Evolutionary conservation across 2,113 vertebrate species (phyloP).

Genomic region (Pangasianodon gigas): DNA sequence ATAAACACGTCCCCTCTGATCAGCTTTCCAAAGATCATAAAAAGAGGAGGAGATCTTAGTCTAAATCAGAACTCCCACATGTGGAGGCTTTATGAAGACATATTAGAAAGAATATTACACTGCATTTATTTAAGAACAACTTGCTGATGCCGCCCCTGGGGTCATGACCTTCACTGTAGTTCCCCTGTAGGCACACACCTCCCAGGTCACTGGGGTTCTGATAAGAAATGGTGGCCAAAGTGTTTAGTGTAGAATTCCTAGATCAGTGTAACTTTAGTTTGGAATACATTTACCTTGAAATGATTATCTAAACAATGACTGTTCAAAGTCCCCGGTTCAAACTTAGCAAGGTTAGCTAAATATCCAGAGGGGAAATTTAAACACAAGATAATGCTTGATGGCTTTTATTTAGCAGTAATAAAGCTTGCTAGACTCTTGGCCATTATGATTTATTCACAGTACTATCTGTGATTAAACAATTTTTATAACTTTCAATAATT

Average conservation of each 20-base stretch:
- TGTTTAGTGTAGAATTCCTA: not conserved
- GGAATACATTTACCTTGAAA: not conserved
- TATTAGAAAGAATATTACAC: not conserved
- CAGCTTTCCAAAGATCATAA: not conserved
- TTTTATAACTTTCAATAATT: not conserved
- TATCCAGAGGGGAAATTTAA: not conserved
- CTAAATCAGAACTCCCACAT: conserved; percentile 4
- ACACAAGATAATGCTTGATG: not conserved
- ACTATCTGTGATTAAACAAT: no score
- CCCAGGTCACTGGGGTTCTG: not conserved
- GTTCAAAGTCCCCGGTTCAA: not conserved
- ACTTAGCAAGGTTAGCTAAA: not conserved
- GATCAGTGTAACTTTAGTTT: not conserved
- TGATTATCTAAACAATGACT: not conserved
- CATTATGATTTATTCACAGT: not conserved
- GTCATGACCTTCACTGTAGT: not conserved
- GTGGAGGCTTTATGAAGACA: not conserved
- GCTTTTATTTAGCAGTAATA: not conserved
- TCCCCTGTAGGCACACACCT: not conserved
- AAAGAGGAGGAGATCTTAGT: not conserved
- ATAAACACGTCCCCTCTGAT: not conserved
- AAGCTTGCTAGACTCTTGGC: not conserved
- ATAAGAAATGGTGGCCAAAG: not conserved
- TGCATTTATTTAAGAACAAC: not conserved
- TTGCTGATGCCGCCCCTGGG: not conserved